These are phyloP conservation scores for Columba janthina DNA, from an alignment of 2,113 vertebrate species.

Conservation along the genomic window DNA sequence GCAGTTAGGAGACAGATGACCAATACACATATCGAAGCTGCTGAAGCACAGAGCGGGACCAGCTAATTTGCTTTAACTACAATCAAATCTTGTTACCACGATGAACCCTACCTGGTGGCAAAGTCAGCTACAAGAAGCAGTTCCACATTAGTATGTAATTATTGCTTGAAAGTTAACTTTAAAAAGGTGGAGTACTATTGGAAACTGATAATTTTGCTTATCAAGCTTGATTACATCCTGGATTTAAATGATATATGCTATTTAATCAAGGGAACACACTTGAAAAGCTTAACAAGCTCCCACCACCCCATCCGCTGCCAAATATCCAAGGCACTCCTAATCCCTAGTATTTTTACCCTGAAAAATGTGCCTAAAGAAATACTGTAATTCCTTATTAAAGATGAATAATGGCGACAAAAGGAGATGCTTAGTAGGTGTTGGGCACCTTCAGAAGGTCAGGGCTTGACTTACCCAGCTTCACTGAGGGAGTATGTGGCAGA, in stretches of 20 bases:
- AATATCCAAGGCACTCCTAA: not conserved
- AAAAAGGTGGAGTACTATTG: not conserved
- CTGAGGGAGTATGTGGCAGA: not conserved
- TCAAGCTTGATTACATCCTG: not conserved
- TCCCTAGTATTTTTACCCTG: not conserved
- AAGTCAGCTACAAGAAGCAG: not conserved
- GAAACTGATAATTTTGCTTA: not conserved
- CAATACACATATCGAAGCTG: not conserved
- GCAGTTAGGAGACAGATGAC: not conserved
- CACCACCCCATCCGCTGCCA: not conserved
- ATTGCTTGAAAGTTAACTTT: not conserved
- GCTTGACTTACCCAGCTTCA: not conserved
- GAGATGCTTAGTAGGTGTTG: not conserved
- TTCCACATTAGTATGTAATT: not conserved
- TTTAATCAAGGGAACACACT: not conserved
- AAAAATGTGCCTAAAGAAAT: not conserved
- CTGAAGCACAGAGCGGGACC: not conserved
- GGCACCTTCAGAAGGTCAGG: not conserved
- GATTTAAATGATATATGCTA: not conserved
- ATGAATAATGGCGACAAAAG: not conserved
- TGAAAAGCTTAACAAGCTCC: not conserved
- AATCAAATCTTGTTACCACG: not conserved
- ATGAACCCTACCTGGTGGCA: not conserved
- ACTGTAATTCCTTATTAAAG: not conserved
- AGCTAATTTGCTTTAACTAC: not conserved